Evolutionary conservation across 2,797 vertebrate genomes (phyloP).

Genomic region (Chaetophractus vellerosus): DNA sequence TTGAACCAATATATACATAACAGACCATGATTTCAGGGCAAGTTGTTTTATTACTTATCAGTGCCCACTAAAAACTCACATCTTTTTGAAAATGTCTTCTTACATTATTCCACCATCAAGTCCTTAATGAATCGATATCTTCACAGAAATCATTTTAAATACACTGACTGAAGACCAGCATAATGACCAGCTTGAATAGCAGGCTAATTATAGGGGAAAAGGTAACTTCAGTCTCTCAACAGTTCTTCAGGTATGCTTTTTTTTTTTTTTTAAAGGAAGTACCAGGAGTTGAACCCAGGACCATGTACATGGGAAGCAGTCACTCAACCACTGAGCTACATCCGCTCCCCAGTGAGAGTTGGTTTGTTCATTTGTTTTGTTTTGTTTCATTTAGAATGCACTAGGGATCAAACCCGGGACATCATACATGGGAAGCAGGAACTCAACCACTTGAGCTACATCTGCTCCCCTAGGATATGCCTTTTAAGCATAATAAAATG

Average conservation of each 20-base stretch:
- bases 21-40: conserved; percentile 47
- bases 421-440: too few relatives aligned
- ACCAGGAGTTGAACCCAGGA: too few relatives aligned
- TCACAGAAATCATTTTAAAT: conserved; percentile 45
- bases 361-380: too few relatives aligned
- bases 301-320: too few relatives aligned
- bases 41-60: conserved; percentile 51
- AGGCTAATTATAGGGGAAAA: neutral
- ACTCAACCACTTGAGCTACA: too few relatives aligned
- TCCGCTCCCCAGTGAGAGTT: too few relatives aligned
- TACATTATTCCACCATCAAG: neutral
- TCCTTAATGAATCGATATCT: neutral
- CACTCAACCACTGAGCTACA: too few relatives aligned
- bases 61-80: conserved; percentile 35
- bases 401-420: too few relatives aligned
- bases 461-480: neutral
- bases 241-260: neutral
- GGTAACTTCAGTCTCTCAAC: neutral
- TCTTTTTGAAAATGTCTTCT: conserved; percentile 55
- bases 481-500: conserved; percentile 21
- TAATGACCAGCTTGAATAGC: neutral
- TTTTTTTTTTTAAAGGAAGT: too few relatives aligned
- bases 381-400: too few relatives aligned
- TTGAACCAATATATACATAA: conserved; percentile 7
- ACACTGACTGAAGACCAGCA: neutral